Percentiles rank a stretch among this genome's conserved stretches.
Conservation (phyloP, 2,888 invertebrate species). For the Diploptera punctata region DNA sequence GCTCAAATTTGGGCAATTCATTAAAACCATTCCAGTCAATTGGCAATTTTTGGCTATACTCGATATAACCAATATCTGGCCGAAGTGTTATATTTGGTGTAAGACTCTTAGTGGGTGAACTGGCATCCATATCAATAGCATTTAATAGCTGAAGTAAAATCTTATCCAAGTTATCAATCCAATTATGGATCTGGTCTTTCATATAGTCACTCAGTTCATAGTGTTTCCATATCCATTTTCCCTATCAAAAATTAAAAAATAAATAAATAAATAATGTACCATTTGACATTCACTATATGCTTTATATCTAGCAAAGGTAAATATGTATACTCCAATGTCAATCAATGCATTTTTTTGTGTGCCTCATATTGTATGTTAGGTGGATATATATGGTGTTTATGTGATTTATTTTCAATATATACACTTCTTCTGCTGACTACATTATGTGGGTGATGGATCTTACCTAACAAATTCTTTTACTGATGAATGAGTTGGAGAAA, state of each 20-base stretch:
- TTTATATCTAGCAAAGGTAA: too few relatives aligned
- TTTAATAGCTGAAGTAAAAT: conserved; percentile 44
- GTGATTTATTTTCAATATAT: too few relatives aligned
- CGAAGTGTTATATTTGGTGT: conserved; percentile 43
- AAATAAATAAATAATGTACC: too few relatives aligned
- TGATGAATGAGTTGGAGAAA: too few relatives aligned
- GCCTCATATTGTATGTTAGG: too few relatives aligned
- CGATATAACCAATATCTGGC: conserved; percentile 46
- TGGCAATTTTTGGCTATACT: conserved; percentile 48
- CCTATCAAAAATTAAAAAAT: conserved; percentile 24
- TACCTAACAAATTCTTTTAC: too few relatives aligned
- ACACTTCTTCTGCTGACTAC: too few relatives aligned
- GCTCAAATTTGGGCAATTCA: conserved; percentile 46
- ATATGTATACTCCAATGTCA: too few relatives aligned
- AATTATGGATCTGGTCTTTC: conserved; percentile 38
- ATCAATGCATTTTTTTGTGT: too few relatives aligned
- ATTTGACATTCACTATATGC: too few relatives aligned
- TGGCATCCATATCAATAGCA: conserved; percentile 42
- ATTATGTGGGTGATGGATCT: too few relatives aligned
- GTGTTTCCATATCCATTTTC: conserved; percentile 42
- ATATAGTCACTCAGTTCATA: conserved; percentile 44
- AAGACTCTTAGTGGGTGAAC: conserved; percentile 44
- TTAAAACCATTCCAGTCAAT: conserved; percentile 50
- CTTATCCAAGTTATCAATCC: conserved; percentile 46
- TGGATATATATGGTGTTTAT: too few relatives aligned